Evolutionary conservation across 2,888 invertebrate genomes (phyloP), one percentile per base, ranked within the genome.

Genomic region (Catocala fraxini): DNA sequence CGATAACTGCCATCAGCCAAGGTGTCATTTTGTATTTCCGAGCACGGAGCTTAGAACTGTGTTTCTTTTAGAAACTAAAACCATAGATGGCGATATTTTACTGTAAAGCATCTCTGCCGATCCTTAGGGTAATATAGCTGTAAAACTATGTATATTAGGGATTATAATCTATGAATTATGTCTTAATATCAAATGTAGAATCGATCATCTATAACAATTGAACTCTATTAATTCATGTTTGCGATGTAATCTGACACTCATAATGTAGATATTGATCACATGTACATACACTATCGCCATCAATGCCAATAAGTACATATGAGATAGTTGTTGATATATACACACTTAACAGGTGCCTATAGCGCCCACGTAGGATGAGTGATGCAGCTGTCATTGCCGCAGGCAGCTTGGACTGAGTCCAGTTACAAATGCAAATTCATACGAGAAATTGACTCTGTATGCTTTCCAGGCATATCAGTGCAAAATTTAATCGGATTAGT

Each of bases 391-490:
- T 87, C 89, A 85, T 77, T 84, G 87, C 90, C 83, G 75, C 79
- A 73, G 88, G 90, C 90, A 86, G 85, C 79, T 85, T 82, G 83
- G 86, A 85, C 84, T 75, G 77, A 75, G 77, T 82, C 82, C 85
- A 85, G 84, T 82, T 81, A 83, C 83, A 80, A 85, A 90, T 91
- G 89, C 86, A 88, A 90, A 91, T 91, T 86, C 84, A 86, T 85
- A 86, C 82, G 80, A 82, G 86, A 77, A 83, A 86, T 86, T 81
- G 84, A 83, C 81, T 82, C 74, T 73, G 77, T 71, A 75, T 80
- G 84, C 84, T 87, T 87, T 86, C 75, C 79, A 80, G 79, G 78
- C 80, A 81, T 83, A 84, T 85, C 86, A 85, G 82, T 81, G 83
- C 80, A 83, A 86, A 6, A 89, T 88, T 83, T 77, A 62, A 70